Evolutionary conservation across 1,140 invertebrate species (phyloP).

Genomic region (Stratiolaelaps scimitus): DNA sequence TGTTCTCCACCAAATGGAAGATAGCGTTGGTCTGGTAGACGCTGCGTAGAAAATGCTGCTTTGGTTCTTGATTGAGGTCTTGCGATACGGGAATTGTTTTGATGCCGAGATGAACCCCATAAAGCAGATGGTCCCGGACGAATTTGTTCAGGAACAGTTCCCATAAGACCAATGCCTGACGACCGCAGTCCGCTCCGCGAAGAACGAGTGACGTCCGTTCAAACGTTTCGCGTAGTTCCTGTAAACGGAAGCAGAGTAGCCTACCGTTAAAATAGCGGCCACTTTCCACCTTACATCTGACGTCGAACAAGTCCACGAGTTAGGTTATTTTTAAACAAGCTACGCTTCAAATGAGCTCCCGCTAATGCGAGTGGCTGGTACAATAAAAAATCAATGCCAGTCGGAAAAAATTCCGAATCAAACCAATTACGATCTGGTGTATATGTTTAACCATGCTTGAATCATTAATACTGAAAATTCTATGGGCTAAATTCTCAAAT

Average conservation of each 20-base stretch:
- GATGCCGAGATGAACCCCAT: slow-evolving; percentile 22
- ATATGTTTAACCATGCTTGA: too few relatives aligned
- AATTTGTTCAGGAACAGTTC: slow-evolving; percentile 6
- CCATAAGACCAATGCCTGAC: slow-evolving; percentile 5
- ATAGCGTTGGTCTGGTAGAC: slow-evolving; percentile 25
- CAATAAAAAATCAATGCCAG: too few relatives aligned
- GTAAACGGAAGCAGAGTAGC: background rate
- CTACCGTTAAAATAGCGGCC: too few relatives aligned
- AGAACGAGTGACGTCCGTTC: slow-evolving; percentile 1
- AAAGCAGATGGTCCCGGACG: background rate
- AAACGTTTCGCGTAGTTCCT: slow-evolving; percentile 19
- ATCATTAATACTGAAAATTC: too few relatives aligned
- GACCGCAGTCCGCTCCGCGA: background rate
- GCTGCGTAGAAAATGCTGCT: slow-evolving; percentile 18
- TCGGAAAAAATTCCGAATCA: too few relatives aligned
- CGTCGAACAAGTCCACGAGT: too few relatives aligned
- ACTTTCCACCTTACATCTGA: too few relatives aligned
- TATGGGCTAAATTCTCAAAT: too few relatives aligned
- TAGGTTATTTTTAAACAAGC: too few relatives aligned
- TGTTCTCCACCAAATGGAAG: slow-evolving; percentile 20
- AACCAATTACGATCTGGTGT: too few relatives aligned
- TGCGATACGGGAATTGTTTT: slow-evolving; percentile 20
- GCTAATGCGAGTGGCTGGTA: too few relatives aligned
- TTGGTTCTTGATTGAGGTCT: slow-evolving; percentile 10
- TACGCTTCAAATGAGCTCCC: too few relatives aligned